Conservation (phyloP, 2,888 invertebrate species). For the Anarsia innoxiella region DNA sequence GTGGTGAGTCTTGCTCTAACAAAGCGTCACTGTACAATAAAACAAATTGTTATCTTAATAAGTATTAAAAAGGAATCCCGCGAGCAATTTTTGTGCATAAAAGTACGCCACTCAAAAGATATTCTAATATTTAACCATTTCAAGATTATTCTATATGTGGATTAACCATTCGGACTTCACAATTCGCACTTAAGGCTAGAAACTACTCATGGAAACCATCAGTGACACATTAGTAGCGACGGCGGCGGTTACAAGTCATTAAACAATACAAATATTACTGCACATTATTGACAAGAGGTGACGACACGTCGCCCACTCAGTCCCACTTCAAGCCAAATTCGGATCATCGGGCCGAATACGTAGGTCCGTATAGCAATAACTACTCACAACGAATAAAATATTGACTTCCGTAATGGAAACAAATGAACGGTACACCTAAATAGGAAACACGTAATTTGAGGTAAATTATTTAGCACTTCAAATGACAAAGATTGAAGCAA, state of each 20-base stretch:
- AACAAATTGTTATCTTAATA: too few species aligned
- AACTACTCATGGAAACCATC: constrained; percentile 5
- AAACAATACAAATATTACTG: constrained; percentile 28
- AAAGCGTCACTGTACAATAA: too few species aligned
- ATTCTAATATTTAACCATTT: too few species aligned
- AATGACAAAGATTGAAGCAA: constrained; percentile 12
- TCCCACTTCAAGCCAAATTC: constrained; percentile 39
- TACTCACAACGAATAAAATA: constrained; percentile 56
- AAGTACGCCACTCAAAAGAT: too few species aligned
- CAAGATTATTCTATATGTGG: too few species aligned
- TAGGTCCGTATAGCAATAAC: too few species aligned
- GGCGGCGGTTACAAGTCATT: constrained; percentile 7
- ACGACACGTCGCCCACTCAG: constrained; percentile 51
- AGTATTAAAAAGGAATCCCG: too few species aligned
- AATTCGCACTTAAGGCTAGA: too few species aligned
- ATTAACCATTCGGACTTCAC: too few species aligned
- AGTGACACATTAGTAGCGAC: constrained; percentile 11
- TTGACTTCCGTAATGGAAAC: constrained; percentile 43
- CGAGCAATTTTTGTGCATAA: too few species aligned
- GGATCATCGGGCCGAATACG: constrained; percentile 35
- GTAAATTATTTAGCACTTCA: constrained; percentile 27
- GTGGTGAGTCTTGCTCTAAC: too few species aligned
- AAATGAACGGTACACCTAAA: constrained; percentile 46
- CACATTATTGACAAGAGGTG: constrained; percentile 36
- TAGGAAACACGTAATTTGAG: constrained; percentile 26